Base-by-base conservation (phyloP, 2,888 invertebrate species). In the Tribolium freemani region DNA sequence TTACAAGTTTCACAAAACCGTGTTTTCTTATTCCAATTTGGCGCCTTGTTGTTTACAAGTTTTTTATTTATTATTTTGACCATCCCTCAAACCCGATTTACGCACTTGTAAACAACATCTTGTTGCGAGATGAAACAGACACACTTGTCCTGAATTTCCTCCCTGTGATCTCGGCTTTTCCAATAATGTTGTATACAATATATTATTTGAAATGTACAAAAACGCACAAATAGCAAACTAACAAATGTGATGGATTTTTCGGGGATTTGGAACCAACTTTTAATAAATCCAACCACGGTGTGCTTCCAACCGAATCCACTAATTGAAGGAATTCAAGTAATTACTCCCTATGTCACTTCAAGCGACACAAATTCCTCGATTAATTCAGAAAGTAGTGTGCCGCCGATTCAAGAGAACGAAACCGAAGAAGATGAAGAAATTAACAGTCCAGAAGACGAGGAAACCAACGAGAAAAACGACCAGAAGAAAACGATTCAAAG, bases 1-100 rank as follows among this genome's bases (percentile, higher is more conserved):
- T 76, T 78, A 79, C 77, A 78, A 79, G 76, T 78, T 79, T 67
- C 67, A 67, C 64, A 31, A 64, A 26, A 3, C 26, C 5, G 26
- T 26, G 26, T 26, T 50, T 16, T 50, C 1, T 8, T 13, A 50
- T 67, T 67, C 6, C 57, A 67, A 57, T 46, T 67, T 56, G 26
- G 44, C 56, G 48, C 67, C 16, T 2, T 16, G 16, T 2, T 13
- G 20, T 31, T 10, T 10, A 16, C 4, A 8, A 11, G 8, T 46
- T 21, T 64, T 56, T 54, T 64, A 46, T 70, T 56, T 70, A 51
- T 70, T 63, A 16, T 70, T 3, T 64, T 9, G 5, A 44, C 30
- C 44, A 45, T 45, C 20, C 51, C 26, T 26, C 48, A 48, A 38
- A 46, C 70, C 70, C 54, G 57, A 38, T 44, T 63, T 57, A 70